phyloP scores from a whole-genome alignment of 2,888 invertebrate genomes.

The Chironomus tentans region DNA sequence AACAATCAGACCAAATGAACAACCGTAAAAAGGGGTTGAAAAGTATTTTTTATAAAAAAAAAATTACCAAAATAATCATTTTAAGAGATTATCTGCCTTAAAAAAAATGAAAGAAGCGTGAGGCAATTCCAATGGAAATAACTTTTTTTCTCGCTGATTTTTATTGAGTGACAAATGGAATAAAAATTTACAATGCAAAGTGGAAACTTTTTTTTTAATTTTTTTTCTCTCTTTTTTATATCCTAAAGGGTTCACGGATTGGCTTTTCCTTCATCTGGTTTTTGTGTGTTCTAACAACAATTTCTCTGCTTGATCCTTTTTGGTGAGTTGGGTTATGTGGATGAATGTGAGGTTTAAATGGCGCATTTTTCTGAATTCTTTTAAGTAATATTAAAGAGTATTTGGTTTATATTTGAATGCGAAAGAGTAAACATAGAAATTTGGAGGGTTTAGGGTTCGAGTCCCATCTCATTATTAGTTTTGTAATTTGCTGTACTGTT shows the following conservation, averaged over 20 bases:
- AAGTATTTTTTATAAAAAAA: background rate
- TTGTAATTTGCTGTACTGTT: no score
- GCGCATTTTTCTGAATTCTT: background rate
- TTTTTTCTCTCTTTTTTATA: background rate
- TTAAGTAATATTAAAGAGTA: no score
- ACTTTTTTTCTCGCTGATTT: background rate
- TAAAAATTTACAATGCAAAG: conserved; percentile 3
- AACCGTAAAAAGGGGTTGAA: background rate
- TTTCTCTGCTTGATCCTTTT: no score
- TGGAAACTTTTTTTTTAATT: background rate
- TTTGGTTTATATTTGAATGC: no score
- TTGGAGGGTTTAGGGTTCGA: no score
- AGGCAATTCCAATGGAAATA: conserved; percentile 6
- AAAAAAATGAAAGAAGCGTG: conserved; percentile 9
- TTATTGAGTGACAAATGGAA: conserved; percentile 23
- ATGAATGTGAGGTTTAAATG: background rate
- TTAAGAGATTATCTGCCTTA: conserved; percentile 19
- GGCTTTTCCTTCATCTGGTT: conserved; percentile 27
- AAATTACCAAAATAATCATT: conserved; percentile 23
- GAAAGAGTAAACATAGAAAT: no score
- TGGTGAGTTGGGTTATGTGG: no score
- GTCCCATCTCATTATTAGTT: no score
- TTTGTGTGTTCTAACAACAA: conserved; percentile 26
- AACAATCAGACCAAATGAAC: background rate
- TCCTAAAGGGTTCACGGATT: conserved; percentile 7